Conservation (phyloP, 2,797 vertebrate genomes). For the Clamator glandarius region DNA sequence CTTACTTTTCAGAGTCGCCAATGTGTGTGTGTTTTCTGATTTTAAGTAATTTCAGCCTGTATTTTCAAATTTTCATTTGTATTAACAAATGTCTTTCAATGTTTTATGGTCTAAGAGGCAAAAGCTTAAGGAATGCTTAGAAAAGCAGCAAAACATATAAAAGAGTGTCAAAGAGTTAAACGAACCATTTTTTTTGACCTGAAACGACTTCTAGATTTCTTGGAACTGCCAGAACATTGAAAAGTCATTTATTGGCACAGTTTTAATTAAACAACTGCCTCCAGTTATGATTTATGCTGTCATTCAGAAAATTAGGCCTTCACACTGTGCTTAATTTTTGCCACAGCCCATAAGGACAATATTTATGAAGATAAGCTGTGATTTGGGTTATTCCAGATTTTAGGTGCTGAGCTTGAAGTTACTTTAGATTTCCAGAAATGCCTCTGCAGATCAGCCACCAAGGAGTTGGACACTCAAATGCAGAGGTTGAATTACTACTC, state of each 20-base stretch:
- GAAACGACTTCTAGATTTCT: constrained; percentile 19
- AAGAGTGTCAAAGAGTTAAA: not conserved
- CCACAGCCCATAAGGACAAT: not conserved
- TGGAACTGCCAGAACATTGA: constrained; percentile 5
- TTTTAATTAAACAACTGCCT: constrained; percentile 55
- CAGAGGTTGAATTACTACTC: fast-evolving
- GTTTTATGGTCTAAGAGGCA: not conserved
- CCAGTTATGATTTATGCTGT: constrained; percentile 44
- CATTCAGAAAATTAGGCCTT: constrained; percentile 47
- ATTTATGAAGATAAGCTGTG: not conserved
- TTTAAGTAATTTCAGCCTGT: not conserved
- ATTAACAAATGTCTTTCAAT: not conserved
- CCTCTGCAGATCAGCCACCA: fast-evolving
- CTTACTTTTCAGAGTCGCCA: not conserved
- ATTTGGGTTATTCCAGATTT: not conserved
- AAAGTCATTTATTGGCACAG: constrained; percentile 20
- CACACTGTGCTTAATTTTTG: not conserved
- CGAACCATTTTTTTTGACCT: not conserved
- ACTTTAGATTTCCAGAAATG: not conserved
- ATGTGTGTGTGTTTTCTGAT: not conserved
- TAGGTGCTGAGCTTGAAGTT: not conserved
- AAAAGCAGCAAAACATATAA: not conserved
- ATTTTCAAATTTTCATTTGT: not conserved
- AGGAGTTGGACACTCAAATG: fast-evolving
- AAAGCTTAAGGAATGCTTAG: not conserved